These are phyloP conservation scores for Cordilura impudica DNA, from an alignment of 2,888 invertebrate genomes.

Conservation along the genomic window DNA sequence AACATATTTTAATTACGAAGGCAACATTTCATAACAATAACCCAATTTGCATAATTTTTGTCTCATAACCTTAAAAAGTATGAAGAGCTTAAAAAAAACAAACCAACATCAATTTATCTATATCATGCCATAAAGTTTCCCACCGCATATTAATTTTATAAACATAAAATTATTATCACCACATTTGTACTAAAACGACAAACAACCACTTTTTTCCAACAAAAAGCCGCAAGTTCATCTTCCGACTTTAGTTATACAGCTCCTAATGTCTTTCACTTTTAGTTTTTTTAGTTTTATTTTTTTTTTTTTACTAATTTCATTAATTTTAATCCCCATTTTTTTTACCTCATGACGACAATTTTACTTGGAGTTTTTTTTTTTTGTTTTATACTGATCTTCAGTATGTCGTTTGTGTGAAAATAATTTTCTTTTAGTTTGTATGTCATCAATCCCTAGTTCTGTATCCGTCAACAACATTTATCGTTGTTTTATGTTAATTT, in stretches of 20 bases:
- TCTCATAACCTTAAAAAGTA: constrained; percentile 55
- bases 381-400: constrained; percentile 13
- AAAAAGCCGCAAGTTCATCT: neutral
- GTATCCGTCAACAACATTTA: constrained; percentile 60
- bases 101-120: constrained; percentile 40
- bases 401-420: constrained; percentile 23
- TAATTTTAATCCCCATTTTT: constrained; percentile 20
- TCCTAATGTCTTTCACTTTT: constrained; percentile 19
- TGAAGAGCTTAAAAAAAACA: neutral
- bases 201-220: constrained; percentile 8
- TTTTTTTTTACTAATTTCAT: constrained; percentile 2
- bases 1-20: constrained; percentile 4
- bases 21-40: constrained; percentile 43
- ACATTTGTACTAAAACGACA: constrained; percentile 33
- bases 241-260: neutral
- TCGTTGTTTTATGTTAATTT: constrained; percentile 62
- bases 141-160: constrained; percentile 58
- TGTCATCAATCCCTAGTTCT: neutral
- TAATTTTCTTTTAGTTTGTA: constrained; percentile 16
- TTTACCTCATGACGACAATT: constrained; percentile 36
- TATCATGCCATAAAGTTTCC: constrained; percentile 58
- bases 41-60: constrained; percentile 61
- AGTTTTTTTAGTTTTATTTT: no score
- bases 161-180: constrained; percentile 58
- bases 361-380: neutral